Percentiles rank a stretch among this genome's conserved stretches.
Conservation (phyloP, 23 tunicate genomes). For the Corella eumyota region DNA sequence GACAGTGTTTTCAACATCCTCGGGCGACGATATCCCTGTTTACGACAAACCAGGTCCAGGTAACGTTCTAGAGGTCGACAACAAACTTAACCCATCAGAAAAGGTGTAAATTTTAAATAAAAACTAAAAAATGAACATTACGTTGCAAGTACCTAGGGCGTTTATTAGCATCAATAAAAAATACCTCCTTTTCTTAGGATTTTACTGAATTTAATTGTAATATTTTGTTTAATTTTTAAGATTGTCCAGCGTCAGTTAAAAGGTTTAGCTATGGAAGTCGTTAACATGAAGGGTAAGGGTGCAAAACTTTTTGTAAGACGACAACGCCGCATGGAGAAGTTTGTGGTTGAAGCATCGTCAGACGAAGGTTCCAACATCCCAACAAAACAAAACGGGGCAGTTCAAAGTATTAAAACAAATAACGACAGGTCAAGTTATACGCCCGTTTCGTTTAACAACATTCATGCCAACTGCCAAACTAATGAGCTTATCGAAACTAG, state of each 20-base stretch:
- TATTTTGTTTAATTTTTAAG: no score
- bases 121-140: no score
- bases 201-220: no score
- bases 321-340: slow-evolving; percentile 77
- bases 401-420: no score
- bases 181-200: no score
- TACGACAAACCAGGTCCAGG: slow-evolving; percentile 44
- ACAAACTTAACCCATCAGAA: slow-evolving; percentile 4
- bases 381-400: slow-evolving; percentile 5
- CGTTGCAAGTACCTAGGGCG: no score
- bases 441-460: slow-evolving; percentile 17
- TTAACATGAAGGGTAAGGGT: slow-evolving; percentile 74
- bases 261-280: slow-evolving; percentile 41
- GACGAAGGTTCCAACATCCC: not conserved
- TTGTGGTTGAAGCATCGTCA: slow-evolving; percentile 15
- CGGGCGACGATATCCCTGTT: slow-evolving; percentile 65
- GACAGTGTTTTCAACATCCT: slow-evolving; percentile 6
- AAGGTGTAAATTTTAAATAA: slow-evolving; percentile 12
- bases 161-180: no score
- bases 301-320: slow-evolving; percentile 78
- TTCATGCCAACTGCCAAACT: slow-evolving; percentile 6
- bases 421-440: slow-evolving; percentile 3
- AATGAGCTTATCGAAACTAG: no score
- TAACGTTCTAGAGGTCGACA: slow-evolving; percentile 31
- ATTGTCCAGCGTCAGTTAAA: slow-evolving; percentile 26